A percentile compares a stretch with the other conserved stretches of the same genome.
phyloP scores from a whole-genome alignment of 2,888 invertebrate species.

The Hyles lineata region DNA sequence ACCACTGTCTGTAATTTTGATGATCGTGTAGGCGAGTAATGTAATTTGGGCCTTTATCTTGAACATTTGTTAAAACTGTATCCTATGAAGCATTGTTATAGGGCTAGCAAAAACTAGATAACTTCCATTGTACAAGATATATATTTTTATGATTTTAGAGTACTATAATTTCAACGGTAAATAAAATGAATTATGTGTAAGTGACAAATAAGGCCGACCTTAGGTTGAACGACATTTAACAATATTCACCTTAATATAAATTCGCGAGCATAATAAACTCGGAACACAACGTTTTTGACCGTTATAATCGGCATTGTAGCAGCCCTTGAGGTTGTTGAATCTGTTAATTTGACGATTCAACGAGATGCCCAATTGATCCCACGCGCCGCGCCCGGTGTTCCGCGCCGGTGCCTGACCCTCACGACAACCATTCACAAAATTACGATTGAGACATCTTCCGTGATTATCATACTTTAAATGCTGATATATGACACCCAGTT shows the following conservation, averaged over 20 bases:
- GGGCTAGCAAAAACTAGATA: slow-evolving; percentile 9
- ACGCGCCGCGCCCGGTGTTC: slow-evolving; percentile 61
- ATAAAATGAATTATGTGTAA: background rate
- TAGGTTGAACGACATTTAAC: background rate
- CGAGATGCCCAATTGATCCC: slow-evolving; percentile 77
- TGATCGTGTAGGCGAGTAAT: slow-evolving; percentile 17
- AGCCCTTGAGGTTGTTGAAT: slow-evolving; percentile 33
- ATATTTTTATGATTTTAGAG: background rate
- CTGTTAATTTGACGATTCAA: slow-evolving; percentile 75
- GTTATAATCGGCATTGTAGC: background rate
- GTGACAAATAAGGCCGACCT: background rate
- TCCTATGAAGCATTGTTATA: slow-evolving; percentile 2
- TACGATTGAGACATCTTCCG: slow-evolving; percentile 77
- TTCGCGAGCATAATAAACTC: background rate
- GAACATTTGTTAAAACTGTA: background rate
- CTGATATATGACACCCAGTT: background rate
- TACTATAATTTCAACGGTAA: background rate
- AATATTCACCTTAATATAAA: slow-evolving; percentile 10
- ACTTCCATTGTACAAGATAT: background rate
- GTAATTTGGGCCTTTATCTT: slow-evolving; percentile 18
- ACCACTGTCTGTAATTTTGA: slow-evolving; percentile 8
- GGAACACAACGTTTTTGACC: background rate
- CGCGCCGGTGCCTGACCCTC: slow-evolving; percentile 64
- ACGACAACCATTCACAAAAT: slow-evolving; percentile 68
- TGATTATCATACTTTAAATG: slow-evolving; percentile 59